Evolutionary conservation across 2,888 invertebrate genomes (phyloP).

Genomic region (Drosophila subquinaria): DNA sequence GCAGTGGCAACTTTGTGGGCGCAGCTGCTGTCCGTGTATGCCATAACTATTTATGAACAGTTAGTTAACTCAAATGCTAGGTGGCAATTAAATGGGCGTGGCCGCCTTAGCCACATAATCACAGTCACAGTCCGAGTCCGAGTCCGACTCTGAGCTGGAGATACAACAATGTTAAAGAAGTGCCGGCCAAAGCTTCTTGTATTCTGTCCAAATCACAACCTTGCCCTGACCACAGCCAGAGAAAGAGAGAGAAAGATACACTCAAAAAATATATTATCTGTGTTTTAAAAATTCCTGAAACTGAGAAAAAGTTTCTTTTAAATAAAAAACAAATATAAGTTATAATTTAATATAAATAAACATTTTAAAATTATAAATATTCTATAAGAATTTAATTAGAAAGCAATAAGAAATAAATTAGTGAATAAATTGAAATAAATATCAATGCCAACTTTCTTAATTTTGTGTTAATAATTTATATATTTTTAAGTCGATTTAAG

Average conservation of each 20-base stretch:
- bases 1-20: slow-evolving; percentile 76
- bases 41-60: slow-evolving; percentile 82
- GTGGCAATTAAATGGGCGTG: slow-evolving; percentile 81
- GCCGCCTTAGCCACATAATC: slow-evolving; percentile 37
- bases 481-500: no score
- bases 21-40: slow-evolving; percentile 79
- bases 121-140: slow-evolving; percentile 27
- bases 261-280: background rate
- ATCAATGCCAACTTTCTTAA: no score
- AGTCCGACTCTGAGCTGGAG: slow-evolving; percentile 17
- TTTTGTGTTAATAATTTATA: no score
- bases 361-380: no score
- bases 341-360: no score
- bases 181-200: slow-evolving; percentile 50
- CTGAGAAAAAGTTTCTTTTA: no score
- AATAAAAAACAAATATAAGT: no score
- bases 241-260: background rate
- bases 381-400: no score
- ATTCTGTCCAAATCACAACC: slow-evolving; percentile 68
- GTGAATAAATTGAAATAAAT: no score
- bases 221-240: slow-evolving; percentile 48
- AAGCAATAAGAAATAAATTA: no score
- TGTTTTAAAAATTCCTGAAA: no score
- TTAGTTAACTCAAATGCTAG: slow-evolving; percentile 81
- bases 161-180: slow-evolving; percentile 24